Evolutionary conservation across 2,113 vertebrate genomes (phyloP).

Genomic region (Toxotes jaculatrix): DNA sequence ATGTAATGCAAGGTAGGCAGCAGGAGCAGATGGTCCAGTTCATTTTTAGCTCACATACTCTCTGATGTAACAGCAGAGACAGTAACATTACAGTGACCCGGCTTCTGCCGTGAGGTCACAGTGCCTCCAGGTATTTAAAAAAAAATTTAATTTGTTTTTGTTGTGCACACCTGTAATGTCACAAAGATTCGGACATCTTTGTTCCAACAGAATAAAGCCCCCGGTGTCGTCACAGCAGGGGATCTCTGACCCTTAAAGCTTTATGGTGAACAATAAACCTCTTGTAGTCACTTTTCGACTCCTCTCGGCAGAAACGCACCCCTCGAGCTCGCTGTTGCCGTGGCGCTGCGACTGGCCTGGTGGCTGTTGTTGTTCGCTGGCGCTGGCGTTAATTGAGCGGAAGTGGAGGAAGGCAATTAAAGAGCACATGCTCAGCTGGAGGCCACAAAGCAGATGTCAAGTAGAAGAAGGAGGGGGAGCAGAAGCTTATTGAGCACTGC

Average conservation of each 20-base stretch:
- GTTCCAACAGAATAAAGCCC: not conserved
- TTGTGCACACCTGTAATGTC: not conserved
- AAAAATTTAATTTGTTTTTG: too few species aligned
- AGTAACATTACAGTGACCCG: not conserved
- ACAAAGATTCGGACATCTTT: not conserved
- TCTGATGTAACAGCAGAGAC: not conserved
- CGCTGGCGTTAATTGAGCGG: conserved; percentile 41
- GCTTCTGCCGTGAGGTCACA: not conserved
- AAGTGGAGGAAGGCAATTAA: conserved; percentile 58
- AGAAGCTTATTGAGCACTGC: conserved; percentile 39
- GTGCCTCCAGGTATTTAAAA: not conserved
- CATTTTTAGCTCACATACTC: not conserved
- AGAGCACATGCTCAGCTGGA: conserved; percentile 59
- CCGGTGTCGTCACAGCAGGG: not conserved
- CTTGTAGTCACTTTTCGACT: not conserved
- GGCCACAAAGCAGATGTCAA: conserved; percentile 52
- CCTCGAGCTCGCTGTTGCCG: not conserved
- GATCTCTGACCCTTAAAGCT: not conserved
- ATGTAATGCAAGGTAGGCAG: not conserved
- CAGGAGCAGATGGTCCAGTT: not conserved
- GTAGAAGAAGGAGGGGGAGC: conserved; percentile 9
- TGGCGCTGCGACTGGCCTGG: not conserved
- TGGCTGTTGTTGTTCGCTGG: conserved; percentile 21
- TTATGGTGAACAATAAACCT: not conserved
- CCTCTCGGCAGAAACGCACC: not conserved